Percentiles rank a stretch among this genome's conserved stretches.
phyloP scores from a whole-genome alignment of 2,797 vertebrate genomes.

The Lophius americanus region DNA sequence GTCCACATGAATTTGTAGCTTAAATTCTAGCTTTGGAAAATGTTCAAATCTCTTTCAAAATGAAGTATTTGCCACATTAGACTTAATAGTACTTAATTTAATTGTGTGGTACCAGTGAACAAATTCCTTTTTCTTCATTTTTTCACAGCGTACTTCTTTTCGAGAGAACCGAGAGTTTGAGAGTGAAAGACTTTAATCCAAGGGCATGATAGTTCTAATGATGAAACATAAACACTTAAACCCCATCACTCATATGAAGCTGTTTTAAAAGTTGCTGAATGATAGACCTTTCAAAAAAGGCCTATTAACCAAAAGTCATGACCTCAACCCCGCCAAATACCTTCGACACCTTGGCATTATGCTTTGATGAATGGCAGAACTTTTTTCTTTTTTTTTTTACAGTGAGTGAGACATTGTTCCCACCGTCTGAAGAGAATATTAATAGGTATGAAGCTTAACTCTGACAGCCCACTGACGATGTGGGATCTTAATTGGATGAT shows the following conservation, averaged over 20 bases:
- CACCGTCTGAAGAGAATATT: slow-evolving; percentile 71
- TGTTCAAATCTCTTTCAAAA: no score
- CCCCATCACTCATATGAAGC: slow-evolving; percentile 51
- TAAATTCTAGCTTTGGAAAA: no score
- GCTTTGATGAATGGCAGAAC: slow-evolving; percentile 63
- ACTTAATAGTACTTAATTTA: no score
- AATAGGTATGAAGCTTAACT: slow-evolving; percentile 73
- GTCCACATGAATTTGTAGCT: no score
- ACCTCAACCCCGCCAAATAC: slow-evolving; percentile 36
- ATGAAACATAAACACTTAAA: slow-evolving; percentile 49
- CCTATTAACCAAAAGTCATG: slow-evolving; percentile 61
- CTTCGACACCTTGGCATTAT: slow-evolving; percentile 37
- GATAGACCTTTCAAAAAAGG: slow-evolving; percentile 60
- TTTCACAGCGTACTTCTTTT: no score
- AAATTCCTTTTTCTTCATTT: no score
- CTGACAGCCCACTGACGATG: slow-evolving; percentile 72
- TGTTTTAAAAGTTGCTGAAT: slow-evolving; percentile 39
- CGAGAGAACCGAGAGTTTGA: no score
- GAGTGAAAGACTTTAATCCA: neutral
- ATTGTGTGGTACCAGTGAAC: no score
- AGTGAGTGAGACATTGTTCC: slow-evolving; percentile 55
- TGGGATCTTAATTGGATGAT: slow-evolving; percentile 75
- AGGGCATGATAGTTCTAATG: slow-evolving; percentile 44
- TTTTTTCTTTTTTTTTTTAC: slow-evolving; percentile 27
- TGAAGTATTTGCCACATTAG: no score